Percentiles rank a stretch among this genome's conserved stretches.
These are phyloP conservation scores for Panonychus citri DNA, from an alignment of 1,140 invertebrate species.

Conservation along the genomic window DNA sequence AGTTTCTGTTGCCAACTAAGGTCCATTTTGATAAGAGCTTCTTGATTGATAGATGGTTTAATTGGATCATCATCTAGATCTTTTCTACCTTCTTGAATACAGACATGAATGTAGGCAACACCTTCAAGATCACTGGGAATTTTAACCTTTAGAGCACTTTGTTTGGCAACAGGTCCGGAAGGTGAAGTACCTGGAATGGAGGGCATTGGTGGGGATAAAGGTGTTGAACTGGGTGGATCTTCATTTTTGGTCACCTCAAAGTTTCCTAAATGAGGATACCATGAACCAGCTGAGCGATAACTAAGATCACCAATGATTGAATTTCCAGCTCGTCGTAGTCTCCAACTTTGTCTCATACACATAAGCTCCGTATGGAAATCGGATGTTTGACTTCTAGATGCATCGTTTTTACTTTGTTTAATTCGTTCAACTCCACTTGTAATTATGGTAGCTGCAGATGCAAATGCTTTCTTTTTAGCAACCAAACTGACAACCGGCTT, in stretches of 20 bases:
- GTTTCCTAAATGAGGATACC: constrained; percentile 72
- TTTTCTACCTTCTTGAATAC: constrained; percentile 55
- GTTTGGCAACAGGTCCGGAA: constrained; percentile 23
- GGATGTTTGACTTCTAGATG: constrained; percentile 35
- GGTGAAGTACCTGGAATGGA: constrained; percentile 22
- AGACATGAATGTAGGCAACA: constrained; percentile 78
- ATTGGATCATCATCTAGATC: constrained; percentile 24
- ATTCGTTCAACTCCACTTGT: constrained; percentile 61
- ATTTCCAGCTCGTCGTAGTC: constrained; percentile 80
- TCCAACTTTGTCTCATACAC: constrained; percentile 71
- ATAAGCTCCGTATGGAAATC: constrained; percentile 85
- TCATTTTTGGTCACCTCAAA: constrained; percentile 91
- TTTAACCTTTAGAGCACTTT: constrained; percentile 61
- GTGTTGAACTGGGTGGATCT: constrained; percentile 1
- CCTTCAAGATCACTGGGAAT: constrained; percentile 83
- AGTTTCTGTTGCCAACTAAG: constrained; percentile 81
- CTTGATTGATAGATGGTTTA: constrained; percentile 22
- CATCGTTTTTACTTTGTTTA: constrained; percentile 48
- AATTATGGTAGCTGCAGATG: constrained; percentile 53
- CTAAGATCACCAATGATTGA: constrained; percentile 87
- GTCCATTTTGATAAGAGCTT: constrained; percentile 34
- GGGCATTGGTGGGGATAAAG: not conserved
- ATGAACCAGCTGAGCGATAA: constrained; percentile 63
- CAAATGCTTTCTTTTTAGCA: constrained; percentile 70
- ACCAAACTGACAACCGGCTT: constrained; percentile 68